Evolutionary conservation across 1,140 invertebrate species (phyloP), one percentile per base, ranked within the genome.

Genomic region (Diploscapter pachys): DNA sequence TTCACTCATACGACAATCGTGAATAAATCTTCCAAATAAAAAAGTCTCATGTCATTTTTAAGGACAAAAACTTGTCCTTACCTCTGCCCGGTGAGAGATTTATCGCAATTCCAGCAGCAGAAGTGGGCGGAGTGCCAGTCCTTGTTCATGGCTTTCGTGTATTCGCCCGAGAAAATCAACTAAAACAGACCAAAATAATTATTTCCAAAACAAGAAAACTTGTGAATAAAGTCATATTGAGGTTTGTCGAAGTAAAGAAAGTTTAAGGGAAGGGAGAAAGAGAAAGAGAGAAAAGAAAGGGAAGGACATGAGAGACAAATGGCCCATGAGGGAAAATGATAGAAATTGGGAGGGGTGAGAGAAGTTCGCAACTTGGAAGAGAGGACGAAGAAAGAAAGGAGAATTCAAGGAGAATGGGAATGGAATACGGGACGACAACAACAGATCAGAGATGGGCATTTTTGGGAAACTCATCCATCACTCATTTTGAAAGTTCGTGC

Each of bases 81-180:
- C 71, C 95, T 92, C 87, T 97, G 93, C 73, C 96, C 96, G 65
- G 95, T 96, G 80, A 99, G 57, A 59, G 31, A 59, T 11, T 59
- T 59, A 11, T 59, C 31, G 57, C 31, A 31, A 59, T 31, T 59
- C 9, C 57, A 59, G 57, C 57, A 59, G 31, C 9, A 11, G 9
- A 59, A 11, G 31, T 59, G 57, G 57, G 93, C 93, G 81, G 92
- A 92, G 89, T 99, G 96, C 94, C 94, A 99, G 88, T 98, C 95
- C 90, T 98, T 96, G 89, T 94, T 94, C 95, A 98, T 59, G 57
- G 57, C 31, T 11, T 11, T 59, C 1, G 31, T 11, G 57, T 59
- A 11, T 11, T 31, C 9, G 57, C 31, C 9, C 9, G 57, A 59
- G 31, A 31, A 59, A 31, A 59, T 11, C 9, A 31, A 59, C 9